Evolutionary conservation across 2,113 vertebrate species (phyloP), one percentile per base, ranked within the genome.

Genomic region (Silurus glanis): DNA sequence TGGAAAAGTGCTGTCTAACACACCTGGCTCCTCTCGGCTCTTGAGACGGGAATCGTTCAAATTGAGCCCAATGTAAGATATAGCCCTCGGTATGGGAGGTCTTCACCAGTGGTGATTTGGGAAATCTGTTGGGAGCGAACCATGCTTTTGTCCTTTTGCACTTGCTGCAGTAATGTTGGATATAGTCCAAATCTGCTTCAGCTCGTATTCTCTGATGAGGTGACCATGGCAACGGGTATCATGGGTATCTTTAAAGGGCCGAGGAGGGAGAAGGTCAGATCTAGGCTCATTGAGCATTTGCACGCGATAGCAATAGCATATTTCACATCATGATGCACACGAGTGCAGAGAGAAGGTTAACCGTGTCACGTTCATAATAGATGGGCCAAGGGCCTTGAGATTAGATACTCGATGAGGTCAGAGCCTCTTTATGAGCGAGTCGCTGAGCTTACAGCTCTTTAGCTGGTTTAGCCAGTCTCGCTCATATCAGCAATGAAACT

Each of bases 371-470:
- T 88, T 90, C 83, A 90, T 90, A 92, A 93, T 91, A 88, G 89
- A 89, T 91, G 90, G 80, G 83, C 91, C 91, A 86, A 82, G 90
- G 84, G 85, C 78, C 81, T 51, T 67, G 91, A 90, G 94, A 92
- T 92, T 91, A 89, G 90, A 84, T 91, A 90, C 91, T 91, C 87
- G 90, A 94, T 91, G 89, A 90, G 92, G 90, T 92, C 89, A 85
- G 12, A 86, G 88, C 90, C 90, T 90, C 87, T 82, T 90, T 87
- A 88, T 86, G 75, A 90, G 87, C 0, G 84, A 92, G 88, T 88
- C 89, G 74, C 89, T 91, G 72, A 13, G 83, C 78, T 61, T 56
- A 45, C 56, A 8, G 78, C 56, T 66, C 80, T 66, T 47, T 88
- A 67, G 89, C 81, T 82, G 23, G 23, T 82, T 80, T 80, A 23